A percentile compares a stretch with the other conserved stretches of the same genome.
phyloP scores from a whole-genome alignment of 2,113 vertebrate species.

The Aegotheles bennettii region DNA sequence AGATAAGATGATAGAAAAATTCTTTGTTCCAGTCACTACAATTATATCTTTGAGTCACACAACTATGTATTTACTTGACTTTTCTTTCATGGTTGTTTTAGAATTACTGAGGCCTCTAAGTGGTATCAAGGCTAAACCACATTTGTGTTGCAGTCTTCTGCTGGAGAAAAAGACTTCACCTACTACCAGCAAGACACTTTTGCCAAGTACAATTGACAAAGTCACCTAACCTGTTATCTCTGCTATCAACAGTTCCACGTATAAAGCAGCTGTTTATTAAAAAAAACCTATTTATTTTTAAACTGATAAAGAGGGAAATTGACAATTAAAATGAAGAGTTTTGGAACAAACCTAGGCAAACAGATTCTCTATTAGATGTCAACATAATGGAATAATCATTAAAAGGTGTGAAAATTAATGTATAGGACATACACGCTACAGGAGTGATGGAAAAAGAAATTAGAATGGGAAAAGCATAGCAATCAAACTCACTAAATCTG shows the following conservation, averaged over 20 bases:
- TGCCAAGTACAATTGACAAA: background rate
- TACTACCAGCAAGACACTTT: background rate
- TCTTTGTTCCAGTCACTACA: background rate
- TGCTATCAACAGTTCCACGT: background rate
- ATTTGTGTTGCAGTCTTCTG: background rate
- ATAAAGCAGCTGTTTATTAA: background rate
- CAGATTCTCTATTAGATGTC: background rate
- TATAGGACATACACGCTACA: background rate
- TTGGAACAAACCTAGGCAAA: background rate
- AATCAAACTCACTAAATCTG: background rate
- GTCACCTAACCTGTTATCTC: background rate
- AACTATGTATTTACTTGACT: background rate
- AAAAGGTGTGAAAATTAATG: background rate
- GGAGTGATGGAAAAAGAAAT: background rate
- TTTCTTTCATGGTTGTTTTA: background rate
- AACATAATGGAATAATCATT: background rate
- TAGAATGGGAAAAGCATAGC: background rate
- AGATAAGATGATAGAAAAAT: background rate
- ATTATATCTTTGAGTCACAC: background rate
- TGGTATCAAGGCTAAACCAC: background rate
- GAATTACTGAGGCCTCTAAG: background rate
- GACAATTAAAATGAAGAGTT: background rate
- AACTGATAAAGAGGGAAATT: background rate
- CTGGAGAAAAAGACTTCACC: background rate
- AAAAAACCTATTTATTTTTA: background rate